phyloP scores from a whole-genome alignment of 2,888 invertebrate genomes.

The Andrena minutula region DNA sequence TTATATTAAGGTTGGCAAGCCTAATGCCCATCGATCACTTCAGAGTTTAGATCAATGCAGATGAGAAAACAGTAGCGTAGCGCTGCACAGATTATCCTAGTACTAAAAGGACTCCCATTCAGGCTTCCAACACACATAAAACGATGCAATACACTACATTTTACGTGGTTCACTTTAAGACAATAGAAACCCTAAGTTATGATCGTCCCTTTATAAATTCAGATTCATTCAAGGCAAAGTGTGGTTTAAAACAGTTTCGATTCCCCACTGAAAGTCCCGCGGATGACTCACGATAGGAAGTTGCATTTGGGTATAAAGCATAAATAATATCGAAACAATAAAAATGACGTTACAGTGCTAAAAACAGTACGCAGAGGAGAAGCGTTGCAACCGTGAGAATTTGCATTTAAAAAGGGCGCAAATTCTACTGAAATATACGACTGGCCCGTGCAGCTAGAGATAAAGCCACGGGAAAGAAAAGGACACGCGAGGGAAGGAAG shows the following conservation, averaged over 20 bases:
- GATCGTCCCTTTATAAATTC: slow-evolving; percentile 3
- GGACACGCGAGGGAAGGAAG: slow-evolving; percentile 28
- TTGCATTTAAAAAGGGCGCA: slow-evolving; percentile 69
- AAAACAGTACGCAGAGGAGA: slow-evolving; percentile 50
- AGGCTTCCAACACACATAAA: background rate
- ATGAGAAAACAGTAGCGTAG: too few species aligned
- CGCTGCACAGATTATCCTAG: too few species aligned
- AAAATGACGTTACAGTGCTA: slow-evolving; percentile 41
- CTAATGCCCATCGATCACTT: too few species aligned
- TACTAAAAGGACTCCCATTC: too few species aligned
- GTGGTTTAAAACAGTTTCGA: background rate
- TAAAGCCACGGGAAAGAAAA: slow-evolving; percentile 46
- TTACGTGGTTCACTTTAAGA: background rate
- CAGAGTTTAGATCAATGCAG: too few species aligned
- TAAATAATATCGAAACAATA: slow-evolving; percentile 55
- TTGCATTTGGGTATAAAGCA: slow-evolving; percentile 29
- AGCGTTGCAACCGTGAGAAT: slow-evolving; percentile 55
- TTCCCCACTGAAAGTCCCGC: slow-evolving; percentile 15
- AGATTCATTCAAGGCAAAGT: background rate
- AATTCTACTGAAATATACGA: slow-evolving; percentile 66
- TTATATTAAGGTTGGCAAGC: too few species aligned
- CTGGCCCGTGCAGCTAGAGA: slow-evolving; percentile 37
- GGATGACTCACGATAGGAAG: slow-evolving; percentile 43
- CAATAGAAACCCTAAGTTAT: slow-evolving; percentile 7
- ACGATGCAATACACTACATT: background rate